Percentiles rank a stretch among this genome's conserved stretches.
Evolutionary conservation across 2,797 vertebrate species (phyloP).

Genomic region (Sphenopsis melanotis): DNA sequence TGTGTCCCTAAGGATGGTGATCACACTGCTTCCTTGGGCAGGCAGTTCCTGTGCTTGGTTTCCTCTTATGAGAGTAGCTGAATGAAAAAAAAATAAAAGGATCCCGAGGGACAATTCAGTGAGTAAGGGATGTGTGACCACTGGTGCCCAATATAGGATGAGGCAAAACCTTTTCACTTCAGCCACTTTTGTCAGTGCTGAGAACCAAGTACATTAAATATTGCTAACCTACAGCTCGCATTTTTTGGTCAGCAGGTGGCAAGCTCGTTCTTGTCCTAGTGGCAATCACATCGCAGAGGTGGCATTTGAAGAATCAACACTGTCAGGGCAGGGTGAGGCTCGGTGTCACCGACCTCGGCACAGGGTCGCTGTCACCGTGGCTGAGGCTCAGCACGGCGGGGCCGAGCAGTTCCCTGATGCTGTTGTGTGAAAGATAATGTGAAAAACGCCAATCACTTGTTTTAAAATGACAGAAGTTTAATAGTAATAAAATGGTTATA

Average conservation of each 20-base stretch:
- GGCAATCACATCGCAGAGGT: accelerated
- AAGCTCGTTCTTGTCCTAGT: neutral
- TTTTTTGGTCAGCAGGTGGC: neutral
- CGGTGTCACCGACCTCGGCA: neutral
- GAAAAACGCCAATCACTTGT: too few relatives aligned
- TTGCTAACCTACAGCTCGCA: neutral
- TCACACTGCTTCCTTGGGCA: neutral
- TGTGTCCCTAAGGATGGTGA: neutral
- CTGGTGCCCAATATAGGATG: neutral
- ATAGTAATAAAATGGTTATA: too few relatives aligned
- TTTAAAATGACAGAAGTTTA: too few relatives aligned
- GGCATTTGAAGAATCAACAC: accelerated
- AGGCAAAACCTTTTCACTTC: neutral
- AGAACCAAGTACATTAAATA: neutral
- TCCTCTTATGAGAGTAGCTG: neutral
- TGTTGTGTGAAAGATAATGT: neutral
- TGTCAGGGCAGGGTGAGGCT: neutral
- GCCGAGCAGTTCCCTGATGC: neutral
- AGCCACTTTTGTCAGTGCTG: neutral
- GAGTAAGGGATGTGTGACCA: neutral
- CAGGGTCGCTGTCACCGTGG: neutral
- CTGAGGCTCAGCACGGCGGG: neutral
- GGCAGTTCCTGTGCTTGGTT: neutral
- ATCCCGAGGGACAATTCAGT: neutral
- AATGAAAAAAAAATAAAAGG: neutral